Percentiles rank a stretch among this genome's conserved stretches.
Evolutionary conservation across 2,113 vertebrate species (phyloP).

Genomic region (Tupaia tana): DNA sequence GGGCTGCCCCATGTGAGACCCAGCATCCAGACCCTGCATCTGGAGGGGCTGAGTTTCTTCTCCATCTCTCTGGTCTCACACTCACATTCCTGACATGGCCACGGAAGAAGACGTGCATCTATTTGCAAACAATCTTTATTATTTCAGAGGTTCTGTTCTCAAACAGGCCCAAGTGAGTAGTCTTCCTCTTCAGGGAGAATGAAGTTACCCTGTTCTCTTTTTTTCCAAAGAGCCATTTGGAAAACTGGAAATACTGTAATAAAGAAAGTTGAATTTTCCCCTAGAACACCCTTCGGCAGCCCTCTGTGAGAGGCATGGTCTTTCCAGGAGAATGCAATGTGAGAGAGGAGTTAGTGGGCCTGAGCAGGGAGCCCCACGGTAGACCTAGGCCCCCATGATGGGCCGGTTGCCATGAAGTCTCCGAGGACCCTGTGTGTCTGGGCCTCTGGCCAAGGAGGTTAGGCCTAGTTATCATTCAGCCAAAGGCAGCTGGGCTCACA

Average conservation of each 20-base stretch:
- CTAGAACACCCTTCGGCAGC: background rate
- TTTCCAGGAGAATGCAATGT: background rate
- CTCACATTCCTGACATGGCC: background rate
- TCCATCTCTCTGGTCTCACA: background rate
- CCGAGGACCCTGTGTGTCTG: background rate
- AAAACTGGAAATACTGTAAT: background rate
- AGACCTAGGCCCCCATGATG: fast-evolving
- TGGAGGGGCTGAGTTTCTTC: background rate
- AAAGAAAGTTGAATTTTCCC: background rate
- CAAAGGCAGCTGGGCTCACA: background rate
- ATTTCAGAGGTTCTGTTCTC: background rate
- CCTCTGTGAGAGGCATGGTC: background rate
- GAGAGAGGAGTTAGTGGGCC: background rate
- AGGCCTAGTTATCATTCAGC: background rate
- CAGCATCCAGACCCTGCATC: background rate
- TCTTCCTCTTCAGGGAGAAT: slow-evolving; percentile 25
- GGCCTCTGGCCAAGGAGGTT: background rate
- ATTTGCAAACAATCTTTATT: background rate
- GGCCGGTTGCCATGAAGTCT: background rate
- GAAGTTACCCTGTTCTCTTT: background rate
- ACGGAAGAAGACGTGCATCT: fast-evolving
- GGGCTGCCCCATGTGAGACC: background rate
- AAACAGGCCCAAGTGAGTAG: background rate
- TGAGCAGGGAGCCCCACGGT: background rate
- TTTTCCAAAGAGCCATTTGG: background rate